Percentiles rank a stretch among this genome's conserved stretches.
phyloP scores from a whole-genome alignment of 2,888 invertebrate genomes.

The Lasioglossum lativentre region DNA sequence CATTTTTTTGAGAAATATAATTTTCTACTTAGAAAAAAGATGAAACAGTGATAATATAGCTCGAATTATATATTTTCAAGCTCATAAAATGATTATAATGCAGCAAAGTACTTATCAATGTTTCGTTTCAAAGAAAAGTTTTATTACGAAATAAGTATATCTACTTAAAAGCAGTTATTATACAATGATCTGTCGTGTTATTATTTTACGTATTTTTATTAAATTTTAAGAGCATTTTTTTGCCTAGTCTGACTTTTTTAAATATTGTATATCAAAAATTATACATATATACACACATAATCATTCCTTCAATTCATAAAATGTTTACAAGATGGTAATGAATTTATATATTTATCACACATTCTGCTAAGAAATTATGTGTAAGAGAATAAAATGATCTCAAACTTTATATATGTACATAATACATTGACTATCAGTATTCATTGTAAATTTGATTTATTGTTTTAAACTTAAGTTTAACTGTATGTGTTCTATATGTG shows the following conservation, averaged over 20 bases:
- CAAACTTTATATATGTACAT: conserved; percentile 1
- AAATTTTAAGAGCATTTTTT: neutral
- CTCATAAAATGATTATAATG: neutral
- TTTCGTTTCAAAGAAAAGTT: conserved; percentile 3
- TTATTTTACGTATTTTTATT: neutral
- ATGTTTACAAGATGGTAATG: neutral
- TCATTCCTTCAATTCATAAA: neutral
- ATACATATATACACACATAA: neutral
- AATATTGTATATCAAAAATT: neutral
- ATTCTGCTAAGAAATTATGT: conserved; percentile 17
- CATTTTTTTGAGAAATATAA: conserved; percentile 10
- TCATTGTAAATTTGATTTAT: conserved; percentile 25
- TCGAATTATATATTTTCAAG: conserved; percentile 1
- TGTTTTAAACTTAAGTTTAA: conserved; percentile 23
- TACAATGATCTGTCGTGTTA: conserved; percentile 1
- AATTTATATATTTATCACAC: conserved; percentile 14
- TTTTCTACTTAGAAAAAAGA: conserved; percentile 8
- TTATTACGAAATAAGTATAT: neutral
- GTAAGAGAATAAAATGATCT: conserved; percentile 34
- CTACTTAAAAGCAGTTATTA: neutral
- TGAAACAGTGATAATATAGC: neutral
- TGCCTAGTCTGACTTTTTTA: neutral
- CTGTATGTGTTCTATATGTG: conserved; percentile 7
- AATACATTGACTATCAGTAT: conserved; percentile 29
- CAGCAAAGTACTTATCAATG: conserved; percentile 6